Evolutionary conservation across 2,888 invertebrate species (phyloP).

Genomic region (Seladonia tumulorum): DNA sequence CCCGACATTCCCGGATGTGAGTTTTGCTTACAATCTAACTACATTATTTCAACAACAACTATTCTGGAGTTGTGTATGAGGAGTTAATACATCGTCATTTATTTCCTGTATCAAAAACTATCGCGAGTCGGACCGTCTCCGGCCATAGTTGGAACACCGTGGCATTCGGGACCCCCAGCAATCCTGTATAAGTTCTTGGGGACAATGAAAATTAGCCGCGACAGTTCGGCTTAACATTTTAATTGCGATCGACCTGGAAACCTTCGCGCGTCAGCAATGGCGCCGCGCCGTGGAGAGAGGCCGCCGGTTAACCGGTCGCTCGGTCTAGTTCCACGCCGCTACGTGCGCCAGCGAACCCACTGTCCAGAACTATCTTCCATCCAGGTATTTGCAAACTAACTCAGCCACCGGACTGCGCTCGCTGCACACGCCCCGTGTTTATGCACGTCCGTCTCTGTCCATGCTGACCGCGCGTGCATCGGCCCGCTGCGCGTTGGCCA

Average conservation of each 20-base stretch:
- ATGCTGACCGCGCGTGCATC: constrained; percentile 41
- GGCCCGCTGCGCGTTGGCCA: constrained; percentile 15
- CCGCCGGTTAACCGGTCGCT: constrained; percentile 3
- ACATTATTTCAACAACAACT: too few relatives aligned
- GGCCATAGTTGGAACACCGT: background rate
- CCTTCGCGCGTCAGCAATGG: constrained; percentile 40
- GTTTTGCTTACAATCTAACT: too few relatives aligned
- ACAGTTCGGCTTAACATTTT: constrained; percentile 79
- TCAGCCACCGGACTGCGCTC: constrained; percentile 50
- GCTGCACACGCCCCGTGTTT: constrained; percentile 20
- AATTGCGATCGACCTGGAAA: constrained; percentile 75
- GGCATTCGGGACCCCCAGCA: background rate
- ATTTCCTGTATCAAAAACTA: background rate
- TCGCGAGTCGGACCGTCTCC: background rate
- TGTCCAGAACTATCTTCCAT: constrained; percentile 72
- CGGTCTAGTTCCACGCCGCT: background rate
- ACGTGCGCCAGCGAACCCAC: constrained; percentile 60
- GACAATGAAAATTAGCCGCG: constrained; percentile 72
- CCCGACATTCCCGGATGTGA: too few relatives aligned
- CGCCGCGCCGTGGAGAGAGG: background rate
- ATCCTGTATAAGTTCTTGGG: constrained; percentile 28
- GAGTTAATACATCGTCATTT: background rate
- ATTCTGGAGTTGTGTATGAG: background rate
- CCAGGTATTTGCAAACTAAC: constrained; percentile 78
- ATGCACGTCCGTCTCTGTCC: constrained; percentile 36